phyloP scores from a whole-genome alignment of 2,113 vertebrate species.

The Chaenocephalus aceratus region DNA sequence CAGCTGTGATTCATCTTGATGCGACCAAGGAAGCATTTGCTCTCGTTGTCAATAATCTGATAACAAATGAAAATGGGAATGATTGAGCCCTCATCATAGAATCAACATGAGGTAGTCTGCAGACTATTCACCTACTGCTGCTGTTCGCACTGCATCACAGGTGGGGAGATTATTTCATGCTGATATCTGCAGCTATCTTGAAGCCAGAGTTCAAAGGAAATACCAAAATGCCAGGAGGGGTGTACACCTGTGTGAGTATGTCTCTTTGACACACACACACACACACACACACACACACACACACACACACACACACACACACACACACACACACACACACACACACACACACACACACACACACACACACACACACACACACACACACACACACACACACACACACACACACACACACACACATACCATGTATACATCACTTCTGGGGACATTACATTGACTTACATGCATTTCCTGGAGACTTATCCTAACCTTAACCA shows the following conservation, averaged over 20 bases:
- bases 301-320: not conserved
- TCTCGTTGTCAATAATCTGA: slow-evolving; percentile 49
- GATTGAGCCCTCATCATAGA: slow-evolving; percentile 36
- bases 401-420: no score
- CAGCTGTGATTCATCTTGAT: slow-evolving; percentile 25
- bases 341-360: not conserved
- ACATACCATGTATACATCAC: not conserved
- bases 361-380: no score
- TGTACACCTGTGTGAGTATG: slow-evolving; percentile 35
- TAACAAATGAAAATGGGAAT: slow-evolving; percentile 51
- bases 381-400: no score
- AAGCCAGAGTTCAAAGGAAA: slow-evolving; percentile 56
- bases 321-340: slow-evolving; percentile 8
- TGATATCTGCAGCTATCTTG: slow-evolving; percentile 57
- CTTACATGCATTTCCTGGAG: no score
- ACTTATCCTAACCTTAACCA: no score
- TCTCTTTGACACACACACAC: not conserved
- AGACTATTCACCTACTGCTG: slow-evolving; percentile 24
- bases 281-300: slow-evolving; percentile 11
- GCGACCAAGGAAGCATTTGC: slow-evolving; percentile 34
- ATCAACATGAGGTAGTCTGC: slow-evolving; percentile 3
- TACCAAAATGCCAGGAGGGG: slow-evolving; percentile 41
- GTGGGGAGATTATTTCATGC: slow-evolving; percentile 45
- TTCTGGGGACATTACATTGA: no score
- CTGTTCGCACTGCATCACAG: slow-evolving; percentile 20